Conservation (phyloP, 2,797 vertebrate genomes). For the Scarus forsteni region DNA sequence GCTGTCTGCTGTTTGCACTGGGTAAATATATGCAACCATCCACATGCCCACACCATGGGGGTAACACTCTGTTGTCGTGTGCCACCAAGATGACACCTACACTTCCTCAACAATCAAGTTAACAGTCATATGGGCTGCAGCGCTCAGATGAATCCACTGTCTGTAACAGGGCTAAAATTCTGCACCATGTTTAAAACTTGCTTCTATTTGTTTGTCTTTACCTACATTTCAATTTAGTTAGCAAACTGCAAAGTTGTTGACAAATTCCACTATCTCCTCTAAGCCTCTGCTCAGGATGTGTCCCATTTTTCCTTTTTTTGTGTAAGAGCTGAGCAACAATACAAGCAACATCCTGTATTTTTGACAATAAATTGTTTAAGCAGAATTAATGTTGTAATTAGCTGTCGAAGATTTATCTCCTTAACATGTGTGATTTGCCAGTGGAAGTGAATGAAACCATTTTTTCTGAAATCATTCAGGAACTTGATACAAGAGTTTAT, state of each 20-base stretch:
- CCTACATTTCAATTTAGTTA: neutral
- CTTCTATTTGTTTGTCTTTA: too few species aligned
- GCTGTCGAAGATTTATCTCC: neutral
- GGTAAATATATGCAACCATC: conserved; percentile 71
- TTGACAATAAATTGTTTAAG: conserved; percentile 26
- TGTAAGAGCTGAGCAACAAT: conserved; percentile 9
- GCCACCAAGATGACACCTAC: conserved; percentile 64
- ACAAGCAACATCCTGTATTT: conserved; percentile 38
- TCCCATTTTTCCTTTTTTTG: conserved; percentile 16
- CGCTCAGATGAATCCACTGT: neutral
- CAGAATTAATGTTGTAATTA: neutral
- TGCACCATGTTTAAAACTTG: too few species aligned
- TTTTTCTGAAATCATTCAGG: too few species aligned
- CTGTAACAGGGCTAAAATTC: too few species aligned
- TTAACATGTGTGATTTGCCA: neutral
- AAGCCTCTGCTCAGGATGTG: conserved; percentile 10
- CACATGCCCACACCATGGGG: conserved; percentile 51
- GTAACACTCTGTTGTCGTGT: conserved; percentile 69
- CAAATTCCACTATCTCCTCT: neutral
- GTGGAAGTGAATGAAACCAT: too few species aligned
- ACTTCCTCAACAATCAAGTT: conserved; percentile 51
- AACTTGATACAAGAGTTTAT: too few species aligned
- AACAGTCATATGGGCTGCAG: neutral
- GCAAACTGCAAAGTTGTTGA: neutral
- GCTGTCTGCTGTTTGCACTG: conserved; percentile 59